Evolutionary conservation across 2,888 invertebrate genomes (phyloP).

Genomic region (Crocallis elinguaria): DNA sequence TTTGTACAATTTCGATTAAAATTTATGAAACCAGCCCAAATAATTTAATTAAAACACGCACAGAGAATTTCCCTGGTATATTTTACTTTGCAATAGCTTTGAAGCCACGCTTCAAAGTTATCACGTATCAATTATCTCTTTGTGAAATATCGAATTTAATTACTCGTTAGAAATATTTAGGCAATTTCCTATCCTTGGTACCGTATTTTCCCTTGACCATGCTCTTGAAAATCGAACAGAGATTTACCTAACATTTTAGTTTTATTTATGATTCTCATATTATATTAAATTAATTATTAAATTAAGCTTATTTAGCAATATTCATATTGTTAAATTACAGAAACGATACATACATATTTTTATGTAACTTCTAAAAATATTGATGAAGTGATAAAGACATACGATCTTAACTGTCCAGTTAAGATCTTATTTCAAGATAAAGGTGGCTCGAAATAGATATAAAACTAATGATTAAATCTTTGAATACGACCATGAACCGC

Average conservation of each 20-base stretch:
- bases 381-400: no score
- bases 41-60: constrained; percentile 12
- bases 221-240: background rate
- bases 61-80: constrained; percentile 11
- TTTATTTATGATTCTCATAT: background rate
- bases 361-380: no score
- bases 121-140: constrained; percentile 39
- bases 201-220: background rate
- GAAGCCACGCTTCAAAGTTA: constrained; percentile 34
- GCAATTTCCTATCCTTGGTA: constrained; percentile 8
- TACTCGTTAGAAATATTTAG: constrained; percentile 27
- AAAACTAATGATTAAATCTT: no score
- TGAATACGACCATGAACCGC: no score
- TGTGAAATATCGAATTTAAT: constrained; percentile 37
- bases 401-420: no score
- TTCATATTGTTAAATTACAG: no score
- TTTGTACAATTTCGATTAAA: background rate
- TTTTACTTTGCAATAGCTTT: constrained; percentile 22
- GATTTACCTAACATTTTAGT: background rate
- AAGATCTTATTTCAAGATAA: no score
- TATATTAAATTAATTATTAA: no score
- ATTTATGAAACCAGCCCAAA: background rate
- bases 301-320: no score
- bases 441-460: no score
- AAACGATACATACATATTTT: no score